A percentile compares a stretch with the other conserved stretches of the same genome.
phyloP scores from a whole-genome alignment of 2,797 vertebrate genomes.

The Anolis apletophallus region DNA sequence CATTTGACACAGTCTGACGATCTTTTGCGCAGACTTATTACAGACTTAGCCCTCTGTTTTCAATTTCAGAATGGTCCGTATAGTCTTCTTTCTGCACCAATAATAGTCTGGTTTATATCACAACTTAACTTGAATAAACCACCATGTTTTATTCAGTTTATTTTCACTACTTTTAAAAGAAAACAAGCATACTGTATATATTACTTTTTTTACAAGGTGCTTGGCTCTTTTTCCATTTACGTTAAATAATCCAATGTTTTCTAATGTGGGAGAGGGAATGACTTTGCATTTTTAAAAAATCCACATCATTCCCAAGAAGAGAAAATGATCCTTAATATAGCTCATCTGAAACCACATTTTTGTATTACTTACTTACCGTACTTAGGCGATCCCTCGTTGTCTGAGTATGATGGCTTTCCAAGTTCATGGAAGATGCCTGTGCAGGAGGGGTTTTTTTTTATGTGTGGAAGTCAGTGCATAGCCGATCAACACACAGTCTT shows the following conservation, averaged over 20 bases:
- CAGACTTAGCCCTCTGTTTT: not conserved
- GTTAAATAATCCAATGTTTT: slow-evolving; percentile 55
- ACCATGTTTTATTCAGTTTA: slow-evolving; percentile 57
- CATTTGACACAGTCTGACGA: slow-evolving; percentile 1
- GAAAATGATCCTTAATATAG: not conserved
- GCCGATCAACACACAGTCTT: no score
- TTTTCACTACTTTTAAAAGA: slow-evolving; percentile 61
- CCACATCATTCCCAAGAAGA: slow-evolving; percentile 24
- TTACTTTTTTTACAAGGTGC: slow-evolving; percentile 59
- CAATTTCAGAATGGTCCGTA: slow-evolving; percentile 54
- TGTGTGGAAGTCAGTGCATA: no score
- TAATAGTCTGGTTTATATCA: slow-evolving; percentile 59
- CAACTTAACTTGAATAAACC: slow-evolving; percentile 64
- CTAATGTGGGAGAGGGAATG: slow-evolving; percentile 21
- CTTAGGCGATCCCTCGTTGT: no score
- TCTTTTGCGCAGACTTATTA: slow-evolving; percentile 40
- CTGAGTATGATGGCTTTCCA: no score
- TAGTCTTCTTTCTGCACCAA: slow-evolving; percentile 53
- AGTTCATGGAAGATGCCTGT: no score
- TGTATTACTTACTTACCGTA: slow-evolving; percentile 12
- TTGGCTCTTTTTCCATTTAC: slow-evolving; percentile 50
- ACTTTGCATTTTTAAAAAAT: not conserved
- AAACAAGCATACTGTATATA: slow-evolving; percentile 46
- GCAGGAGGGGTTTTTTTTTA: no score
- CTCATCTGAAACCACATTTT: not conserved